Conservation (phyloP, 2,888 invertebrate species). For the Dyspetes luteomarginatus region DNA sequence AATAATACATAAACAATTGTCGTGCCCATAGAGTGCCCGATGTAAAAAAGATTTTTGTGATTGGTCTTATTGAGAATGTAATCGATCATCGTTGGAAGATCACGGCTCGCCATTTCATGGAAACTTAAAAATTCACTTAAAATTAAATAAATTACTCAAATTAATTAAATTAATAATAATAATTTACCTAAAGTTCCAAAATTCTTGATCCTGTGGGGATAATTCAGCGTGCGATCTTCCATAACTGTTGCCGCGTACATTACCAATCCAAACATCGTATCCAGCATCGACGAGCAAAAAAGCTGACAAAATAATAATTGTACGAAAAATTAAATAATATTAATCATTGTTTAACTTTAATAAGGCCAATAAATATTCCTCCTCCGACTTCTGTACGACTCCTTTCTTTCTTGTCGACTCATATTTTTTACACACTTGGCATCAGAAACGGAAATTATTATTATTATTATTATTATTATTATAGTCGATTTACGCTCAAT, state of each 20-base stretch:
- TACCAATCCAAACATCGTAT: conserved; percentile 64
- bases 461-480: too few species aligned
- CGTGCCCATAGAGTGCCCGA: conserved; percentile 96
- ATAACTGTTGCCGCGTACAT: conserved; percentile 58
- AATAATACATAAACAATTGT: conserved; percentile 88
- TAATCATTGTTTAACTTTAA: too few species aligned
- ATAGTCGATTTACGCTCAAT: too few species aligned
- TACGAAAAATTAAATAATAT: too few species aligned
- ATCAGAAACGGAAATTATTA: too few species aligned
- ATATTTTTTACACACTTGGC: too few species aligned
- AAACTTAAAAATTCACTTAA: conserved; percentile 87
- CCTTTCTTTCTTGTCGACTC: too few species aligned
- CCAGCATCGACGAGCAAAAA: conserved; percentile 56
- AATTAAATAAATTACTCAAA: not conserved
- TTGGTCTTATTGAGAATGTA: conserved; percentile 86
- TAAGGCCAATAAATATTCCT: too few species aligned
- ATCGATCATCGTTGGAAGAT: conserved; percentile 92
- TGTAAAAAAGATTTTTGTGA: conserved; percentile 86
- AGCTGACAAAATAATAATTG: conserved; percentile 23
- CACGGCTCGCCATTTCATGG: conserved; percentile 93
- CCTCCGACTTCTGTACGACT: too few species aligned
- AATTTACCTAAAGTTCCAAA: conserved; percentile 57
- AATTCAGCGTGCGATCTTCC: conserved; percentile 42
- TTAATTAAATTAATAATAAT: too few species aligned
- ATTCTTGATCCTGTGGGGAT: conserved; percentile 9